A percentile compares a stretch with the other conserved stretches of the same genome.
phyloP scores from a whole-genome alignment of 64 coral and sea anemone genomes.

The Cladopsammia gracilis region DNA sequence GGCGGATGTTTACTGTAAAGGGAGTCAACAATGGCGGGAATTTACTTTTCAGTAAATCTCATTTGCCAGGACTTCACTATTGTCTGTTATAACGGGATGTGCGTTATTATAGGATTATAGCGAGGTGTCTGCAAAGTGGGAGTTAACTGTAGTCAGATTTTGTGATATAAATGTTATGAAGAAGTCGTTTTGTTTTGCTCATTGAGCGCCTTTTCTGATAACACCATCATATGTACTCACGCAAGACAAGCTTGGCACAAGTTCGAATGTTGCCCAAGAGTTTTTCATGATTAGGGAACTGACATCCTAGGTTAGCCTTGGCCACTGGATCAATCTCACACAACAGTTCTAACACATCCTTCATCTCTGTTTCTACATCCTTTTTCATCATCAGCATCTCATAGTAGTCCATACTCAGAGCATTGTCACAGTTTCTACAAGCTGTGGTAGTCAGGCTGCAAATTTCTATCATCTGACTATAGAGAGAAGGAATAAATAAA shows the following conservation, averaged over 20 bases:
- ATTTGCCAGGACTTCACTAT: no score
- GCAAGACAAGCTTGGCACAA: slow-evolving; percentile 92
- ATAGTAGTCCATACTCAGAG: slow-evolving; percentile 89
- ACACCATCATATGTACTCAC: slow-evolving; percentile 28
- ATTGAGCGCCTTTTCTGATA: no score
- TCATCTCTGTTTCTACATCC: slow-evolving; percentile 91
- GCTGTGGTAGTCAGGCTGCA: slow-evolving; percentile 89
- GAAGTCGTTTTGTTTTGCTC: no score
- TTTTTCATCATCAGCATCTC: slow-evolving; percentile 90
- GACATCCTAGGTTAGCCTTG: slow-evolving; percentile 80
- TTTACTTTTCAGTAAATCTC: no score
- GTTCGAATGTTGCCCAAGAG: slow-evolving; percentile 77
- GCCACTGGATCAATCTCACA: slow-evolving; percentile 78
- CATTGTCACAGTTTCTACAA: slow-evolving; percentile 88
- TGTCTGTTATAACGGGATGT: no score
- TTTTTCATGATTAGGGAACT: slow-evolving; percentile 96
- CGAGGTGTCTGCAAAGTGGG: no score
- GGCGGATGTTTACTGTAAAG: no score
- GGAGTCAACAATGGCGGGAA: no score
- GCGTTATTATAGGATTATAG: no score
- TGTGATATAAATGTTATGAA: no score
- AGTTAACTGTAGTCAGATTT: no score
- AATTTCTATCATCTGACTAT: slow-evolving; percentile 96
- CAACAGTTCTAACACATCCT: slow-evolving; percentile 66
- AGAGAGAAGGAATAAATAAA: neutral